Percentiles rank a stretch among this genome's conserved stretches.
Conservation (phyloP, 1,140 invertebrate genomes). For the Pristionchus pacificus region DNA sequence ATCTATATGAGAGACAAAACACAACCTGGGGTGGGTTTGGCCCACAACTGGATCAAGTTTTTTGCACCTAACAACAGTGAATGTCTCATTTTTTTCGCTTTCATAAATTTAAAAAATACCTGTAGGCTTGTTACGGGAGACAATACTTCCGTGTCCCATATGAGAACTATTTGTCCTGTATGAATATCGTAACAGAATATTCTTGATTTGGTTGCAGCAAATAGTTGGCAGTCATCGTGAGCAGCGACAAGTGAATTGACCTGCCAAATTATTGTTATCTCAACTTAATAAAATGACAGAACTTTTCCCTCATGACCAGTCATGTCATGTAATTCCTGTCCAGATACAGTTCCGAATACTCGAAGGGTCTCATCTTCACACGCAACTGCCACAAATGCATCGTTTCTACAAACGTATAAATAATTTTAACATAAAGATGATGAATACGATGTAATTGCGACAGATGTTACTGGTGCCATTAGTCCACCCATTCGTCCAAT, state of each 20-base stretch:
- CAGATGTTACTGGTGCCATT: slow-evolving; percentile 56
- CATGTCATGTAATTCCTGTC: slow-evolving; percentile 54
- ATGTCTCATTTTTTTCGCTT: too few species aligned
- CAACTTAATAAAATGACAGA: not conserved
- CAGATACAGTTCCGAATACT: slow-evolving; percentile 50
- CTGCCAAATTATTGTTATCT: not conserved
- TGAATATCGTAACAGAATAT: slow-evolving; percentile 41
- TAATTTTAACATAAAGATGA: not conserved
- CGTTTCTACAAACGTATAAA: slow-evolving; percentile 45
- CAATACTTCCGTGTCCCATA: slow-evolving; percentile 18
- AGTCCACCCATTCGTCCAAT: slow-evolving; percentile 50
- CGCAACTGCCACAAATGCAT: slow-evolving; percentile 55
- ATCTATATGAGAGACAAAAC: too few species aligned
- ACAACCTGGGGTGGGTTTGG: too few species aligned
- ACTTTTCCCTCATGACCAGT: slow-evolving; percentile 42
- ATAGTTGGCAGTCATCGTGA: slow-evolving; percentile 40
- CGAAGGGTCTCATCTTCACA: slow-evolving; percentile 56
- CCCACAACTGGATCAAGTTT: too few species aligned
- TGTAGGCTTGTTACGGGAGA: slow-evolving; percentile 25
- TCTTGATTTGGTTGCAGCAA: slow-evolving; percentile 31
- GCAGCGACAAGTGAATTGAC: slow-evolving; percentile 32
- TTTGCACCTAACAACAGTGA: too few species aligned
- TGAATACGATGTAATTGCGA: slow-evolving; percentile 47
- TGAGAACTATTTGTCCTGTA: slow-evolving; percentile 37
- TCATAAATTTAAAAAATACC: too few species aligned